Conservation (phyloP, 1,140 invertebrate species). For the Solen grandis region DNA sequence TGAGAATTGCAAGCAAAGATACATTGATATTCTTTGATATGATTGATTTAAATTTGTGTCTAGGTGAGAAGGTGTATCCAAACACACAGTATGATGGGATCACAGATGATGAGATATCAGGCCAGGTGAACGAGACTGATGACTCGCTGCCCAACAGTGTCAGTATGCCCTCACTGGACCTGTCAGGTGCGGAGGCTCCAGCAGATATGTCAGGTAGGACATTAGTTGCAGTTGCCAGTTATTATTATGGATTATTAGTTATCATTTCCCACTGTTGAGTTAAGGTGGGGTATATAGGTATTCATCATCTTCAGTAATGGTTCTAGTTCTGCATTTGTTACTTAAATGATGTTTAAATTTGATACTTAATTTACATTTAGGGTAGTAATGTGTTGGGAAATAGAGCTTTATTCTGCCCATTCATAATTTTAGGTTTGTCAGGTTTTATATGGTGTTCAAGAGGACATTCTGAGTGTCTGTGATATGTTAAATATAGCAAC, state of each 20-base stretch:
- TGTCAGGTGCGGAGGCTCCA: constrained; percentile 3
- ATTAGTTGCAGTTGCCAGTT: constrained; percentile 3
- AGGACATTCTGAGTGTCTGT: too few relatives aligned
- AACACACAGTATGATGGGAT: constrained; percentile 47
- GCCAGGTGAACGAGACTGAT: constrained; percentile 64
- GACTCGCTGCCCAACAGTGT: constrained; percentile 64
- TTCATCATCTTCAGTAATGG: too few relatives aligned
- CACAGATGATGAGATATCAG: constrained; percentile 54
- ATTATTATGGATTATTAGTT: neutral
- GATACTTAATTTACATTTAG: neutral
- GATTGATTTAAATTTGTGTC: constrained; percentile 16
- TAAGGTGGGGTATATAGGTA: neutral
- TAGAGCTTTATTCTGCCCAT: too few relatives aligned
- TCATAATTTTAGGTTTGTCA: too few relatives aligned
- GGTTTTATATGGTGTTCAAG: too few relatives aligned
- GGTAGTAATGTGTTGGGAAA: neutral
- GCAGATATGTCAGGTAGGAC: constrained; percentile 41
- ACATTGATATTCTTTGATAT: too few relatives aligned
- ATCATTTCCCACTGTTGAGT: neutral
- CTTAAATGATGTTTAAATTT: too few relatives aligned
- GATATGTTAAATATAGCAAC: too few relatives aligned
- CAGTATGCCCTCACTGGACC: constrained; percentile 63
- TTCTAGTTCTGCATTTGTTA: too few relatives aligned
- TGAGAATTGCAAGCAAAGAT: too few relatives aligned
- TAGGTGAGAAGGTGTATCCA: constrained; percentile 77